Conservation (phyloP, 2,113 vertebrate species). For the mouse (Mus musculus) region DNA sequence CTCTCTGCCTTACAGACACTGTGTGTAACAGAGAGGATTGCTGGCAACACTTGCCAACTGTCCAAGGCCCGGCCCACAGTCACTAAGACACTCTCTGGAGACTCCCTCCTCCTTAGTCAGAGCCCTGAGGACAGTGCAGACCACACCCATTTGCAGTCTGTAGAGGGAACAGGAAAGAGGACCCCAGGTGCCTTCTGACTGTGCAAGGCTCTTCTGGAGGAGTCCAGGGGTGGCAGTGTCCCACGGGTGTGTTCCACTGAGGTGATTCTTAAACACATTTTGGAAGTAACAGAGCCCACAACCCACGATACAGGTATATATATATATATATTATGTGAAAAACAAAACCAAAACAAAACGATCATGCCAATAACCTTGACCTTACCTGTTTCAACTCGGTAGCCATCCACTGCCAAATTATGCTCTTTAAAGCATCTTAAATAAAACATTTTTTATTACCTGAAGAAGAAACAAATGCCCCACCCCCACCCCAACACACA, state of each 20-base stretch:
- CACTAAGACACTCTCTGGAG: background rate
- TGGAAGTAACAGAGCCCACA: background rate
- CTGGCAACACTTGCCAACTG: accelerated
- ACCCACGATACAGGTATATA: background rate
- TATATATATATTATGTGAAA: no score
- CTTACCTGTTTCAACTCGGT: background rate
- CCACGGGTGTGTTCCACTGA: background rate
- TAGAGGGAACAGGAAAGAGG: background rate
- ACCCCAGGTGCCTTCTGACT: background rate
- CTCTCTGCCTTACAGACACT: background rate
- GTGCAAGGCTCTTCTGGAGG: accelerated
- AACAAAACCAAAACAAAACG: background rate
- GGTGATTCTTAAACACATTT: background rate
- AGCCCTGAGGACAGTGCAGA: background rate
- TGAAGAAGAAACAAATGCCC: constrained; percentile 17
- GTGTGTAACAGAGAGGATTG: accelerated
- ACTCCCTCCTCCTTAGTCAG: background rate
- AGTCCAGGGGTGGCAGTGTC: accelerated
- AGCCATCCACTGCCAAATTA: background rate
- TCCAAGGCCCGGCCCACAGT: background rate
- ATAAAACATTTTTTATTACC: constrained; percentile 71
- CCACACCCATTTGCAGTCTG: background rate
- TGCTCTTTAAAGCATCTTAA: constrained; percentile 56
- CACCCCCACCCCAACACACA: background rate
- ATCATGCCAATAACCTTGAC: background rate